Conservation (phyloP, 2,113 vertebrate genomes). For the Pagrus major region DNA sequence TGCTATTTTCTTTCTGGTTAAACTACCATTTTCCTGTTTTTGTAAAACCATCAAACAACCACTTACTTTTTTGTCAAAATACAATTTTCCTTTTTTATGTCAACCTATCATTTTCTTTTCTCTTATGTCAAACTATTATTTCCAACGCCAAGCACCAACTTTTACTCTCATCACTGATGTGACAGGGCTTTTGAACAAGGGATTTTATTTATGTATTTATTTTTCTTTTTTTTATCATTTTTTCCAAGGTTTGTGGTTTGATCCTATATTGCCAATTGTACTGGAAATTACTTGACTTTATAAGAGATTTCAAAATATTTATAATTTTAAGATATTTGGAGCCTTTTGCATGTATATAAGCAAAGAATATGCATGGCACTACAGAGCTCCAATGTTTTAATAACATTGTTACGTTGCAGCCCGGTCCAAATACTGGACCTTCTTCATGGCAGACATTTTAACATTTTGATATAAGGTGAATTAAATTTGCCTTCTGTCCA, state of each 20-base stretch:
- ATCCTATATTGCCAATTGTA: conserved; percentile 44
- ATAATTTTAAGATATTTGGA: not conserved
- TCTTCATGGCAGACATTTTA: conserved; percentile 20
- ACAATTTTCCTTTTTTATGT: not conserved
- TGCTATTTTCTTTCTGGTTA: not conserved
- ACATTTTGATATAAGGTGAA: not conserved
- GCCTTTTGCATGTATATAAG: conserved; percentile 61
- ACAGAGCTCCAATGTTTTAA: conserved; percentile 26
- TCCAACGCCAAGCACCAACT: not conserved
- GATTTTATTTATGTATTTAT: no score
- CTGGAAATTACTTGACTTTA: not conserved
- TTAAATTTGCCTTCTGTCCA: not conserved
- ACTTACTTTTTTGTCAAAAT: not conserved
- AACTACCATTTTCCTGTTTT: not conserved
- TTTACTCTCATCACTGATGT: not conserved
- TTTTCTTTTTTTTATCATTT: not conserved
- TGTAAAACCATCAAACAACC: no score
- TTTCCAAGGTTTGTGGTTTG: conserved; percentile 61
- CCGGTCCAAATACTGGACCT: not conserved
- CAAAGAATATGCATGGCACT: conserved; percentile 53
- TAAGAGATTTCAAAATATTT: conserved; percentile 14
- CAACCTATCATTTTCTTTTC: not conserved
- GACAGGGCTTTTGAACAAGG: not conserved
- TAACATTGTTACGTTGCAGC: conserved; percentile 37
- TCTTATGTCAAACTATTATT: not conserved